A percentile compares a stretch with the other conserved stretches of the same genome.
Evolutionary conservation across 2,113 vertebrate species (phyloP).

Genomic region (Garra rufa): DNA sequence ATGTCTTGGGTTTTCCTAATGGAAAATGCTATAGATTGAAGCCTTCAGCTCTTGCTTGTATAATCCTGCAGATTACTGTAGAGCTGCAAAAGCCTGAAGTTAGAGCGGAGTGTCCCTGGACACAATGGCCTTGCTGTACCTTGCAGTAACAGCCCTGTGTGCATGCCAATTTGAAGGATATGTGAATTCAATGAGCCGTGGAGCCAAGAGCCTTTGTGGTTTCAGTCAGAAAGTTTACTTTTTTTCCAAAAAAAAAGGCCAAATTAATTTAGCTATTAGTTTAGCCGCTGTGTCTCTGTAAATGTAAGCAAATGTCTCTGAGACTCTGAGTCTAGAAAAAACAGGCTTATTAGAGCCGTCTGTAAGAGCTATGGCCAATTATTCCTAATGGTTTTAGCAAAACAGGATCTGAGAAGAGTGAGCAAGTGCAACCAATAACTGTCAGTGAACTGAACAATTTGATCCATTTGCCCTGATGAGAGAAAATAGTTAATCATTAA

Average conservation of each 20-base stretch:
- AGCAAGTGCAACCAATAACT: slow-evolving; percentile 58
- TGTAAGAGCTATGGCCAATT: slow-evolving; percentile 61
- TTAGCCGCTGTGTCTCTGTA: neutral
- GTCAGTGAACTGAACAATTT: slow-evolving; percentile 56
- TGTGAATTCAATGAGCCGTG: slow-evolving; percentile 21
- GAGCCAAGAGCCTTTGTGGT: slow-evolving; percentile 1
- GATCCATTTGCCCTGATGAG: slow-evolving; percentile 58
- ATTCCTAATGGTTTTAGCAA: slow-evolving; percentile 59
- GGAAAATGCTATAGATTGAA: slow-evolving; percentile 9
- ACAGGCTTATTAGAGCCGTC: neutral
- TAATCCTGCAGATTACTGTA: slow-evolving; percentile 27
- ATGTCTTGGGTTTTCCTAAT: slow-evolving; percentile 18
- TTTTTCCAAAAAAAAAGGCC: neutral
- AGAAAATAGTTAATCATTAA: slow-evolving; percentile 40
- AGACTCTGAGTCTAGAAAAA: neutral
- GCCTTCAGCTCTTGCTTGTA: slow-evolving; percentile 12
- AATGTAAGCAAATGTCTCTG: neutral
- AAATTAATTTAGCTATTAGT: slow-evolving; percentile 5
- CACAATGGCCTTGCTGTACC: slow-evolving; percentile 25
- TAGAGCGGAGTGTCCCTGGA: slow-evolving; percentile 4
- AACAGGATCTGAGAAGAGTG: slow-evolving; percentile 56
- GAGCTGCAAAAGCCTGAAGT: neutral
- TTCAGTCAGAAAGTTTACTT: slow-evolving; percentile 13
- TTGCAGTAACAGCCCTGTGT: neutral
- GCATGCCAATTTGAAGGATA: slow-evolving; percentile 33